These are phyloP conservation scores for Lutjanus erythropterus DNA, from an alignment of 2,113 vertebrate genomes.

Conservation along the genomic window DNA sequence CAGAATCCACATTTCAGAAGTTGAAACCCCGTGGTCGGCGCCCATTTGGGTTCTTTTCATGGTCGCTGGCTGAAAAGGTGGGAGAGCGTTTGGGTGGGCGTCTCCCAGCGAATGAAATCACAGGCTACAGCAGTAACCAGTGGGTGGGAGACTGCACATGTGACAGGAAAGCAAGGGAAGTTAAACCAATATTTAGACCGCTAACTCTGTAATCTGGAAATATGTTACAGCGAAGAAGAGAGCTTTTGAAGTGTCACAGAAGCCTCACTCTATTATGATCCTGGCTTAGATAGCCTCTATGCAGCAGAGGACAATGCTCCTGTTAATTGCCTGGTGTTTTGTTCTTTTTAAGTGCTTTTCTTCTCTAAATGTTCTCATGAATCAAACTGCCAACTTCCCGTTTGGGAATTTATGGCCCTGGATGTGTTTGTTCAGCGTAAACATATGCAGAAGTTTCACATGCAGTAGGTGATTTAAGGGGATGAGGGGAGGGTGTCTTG, in stretches of 20 bases:
- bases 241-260: neutral
- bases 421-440: neutral
- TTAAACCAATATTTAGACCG: slow-evolving; percentile 55
- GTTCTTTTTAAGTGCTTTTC: neutral
- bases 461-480: too few species aligned
- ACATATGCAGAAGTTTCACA: slow-evolving; percentile 9
- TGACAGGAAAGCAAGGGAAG: slow-evolving; percentile 50
- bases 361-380: neutral
- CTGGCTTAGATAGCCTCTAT: neutral
- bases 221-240: slow-evolving; percentile 1
- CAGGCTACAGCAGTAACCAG: slow-evolving; percentile 42
- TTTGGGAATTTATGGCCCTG: neutral
- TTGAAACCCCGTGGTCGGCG: neutral
- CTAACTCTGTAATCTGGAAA: slow-evolving; percentile 63
- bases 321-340: neutral
- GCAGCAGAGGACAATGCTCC: neutral
- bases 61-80: slow-evolving; percentile 14
- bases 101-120: slow-evolving; percentile 53
- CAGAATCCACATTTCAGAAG: slow-evolving; percentile 28
- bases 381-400: neutral
- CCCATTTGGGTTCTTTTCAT: slow-evolving; percentile 32
- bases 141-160: slow-evolving; percentile 49
- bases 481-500: too few species aligned
- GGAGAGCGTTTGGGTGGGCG: slow-evolving; percentile 36
- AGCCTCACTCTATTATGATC: neutral